These are phyloP conservation scores for Ptiloglossa arizonensis DNA, from an alignment of 1,140 invertebrate genomes.

Conservation along the genomic window DNA sequence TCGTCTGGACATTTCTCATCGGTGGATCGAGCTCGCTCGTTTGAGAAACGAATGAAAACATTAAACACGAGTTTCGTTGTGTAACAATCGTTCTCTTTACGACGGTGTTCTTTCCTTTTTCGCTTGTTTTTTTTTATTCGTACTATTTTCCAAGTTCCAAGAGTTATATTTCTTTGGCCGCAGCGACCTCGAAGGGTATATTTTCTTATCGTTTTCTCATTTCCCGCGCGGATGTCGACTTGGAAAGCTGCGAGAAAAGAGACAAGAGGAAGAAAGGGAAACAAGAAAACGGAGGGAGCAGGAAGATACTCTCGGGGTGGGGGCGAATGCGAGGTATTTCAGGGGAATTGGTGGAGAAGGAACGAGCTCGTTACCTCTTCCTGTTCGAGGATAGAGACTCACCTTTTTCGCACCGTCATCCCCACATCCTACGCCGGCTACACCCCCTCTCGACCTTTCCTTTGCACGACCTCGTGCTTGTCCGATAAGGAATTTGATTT, in stretches of 20 bases:
- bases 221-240: slow-evolving; percentile 54
- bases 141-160: background rate
- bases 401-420: slow-evolving; percentile 68
- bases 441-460: slow-evolving; percentile 21
- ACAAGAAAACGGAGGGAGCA: background rate
- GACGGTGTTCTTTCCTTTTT: background rate
- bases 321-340: slow-evolving; percentile 45
- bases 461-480: slow-evolving; percentile 64
- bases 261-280: slow-evolving; percentile 20
- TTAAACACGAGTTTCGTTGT: background rate
- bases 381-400: slow-evolving; percentile 71
- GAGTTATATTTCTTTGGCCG: slow-evolving; percentile 23
- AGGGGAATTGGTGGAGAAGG: slow-evolving; percentile 47
- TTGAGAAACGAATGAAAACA: no score
- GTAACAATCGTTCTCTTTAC: background rate
- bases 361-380: slow-evolving; percentile 74
- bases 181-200: slow-evolving; percentile 37
- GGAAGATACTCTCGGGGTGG: slow-evolving; percentile 28
- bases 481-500: slow-evolving; percentile 78
- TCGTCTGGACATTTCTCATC: no score
- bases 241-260: slow-evolving; percentile 39
- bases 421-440: slow-evolving; percentile 13
- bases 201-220: slow-evolving; percentile 68
- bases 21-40: no score
- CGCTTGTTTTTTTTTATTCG: no score